phyloP scores from a whole-genome alignment of 1,140 invertebrate species.

The Oryctes rhinoceros region DNA sequence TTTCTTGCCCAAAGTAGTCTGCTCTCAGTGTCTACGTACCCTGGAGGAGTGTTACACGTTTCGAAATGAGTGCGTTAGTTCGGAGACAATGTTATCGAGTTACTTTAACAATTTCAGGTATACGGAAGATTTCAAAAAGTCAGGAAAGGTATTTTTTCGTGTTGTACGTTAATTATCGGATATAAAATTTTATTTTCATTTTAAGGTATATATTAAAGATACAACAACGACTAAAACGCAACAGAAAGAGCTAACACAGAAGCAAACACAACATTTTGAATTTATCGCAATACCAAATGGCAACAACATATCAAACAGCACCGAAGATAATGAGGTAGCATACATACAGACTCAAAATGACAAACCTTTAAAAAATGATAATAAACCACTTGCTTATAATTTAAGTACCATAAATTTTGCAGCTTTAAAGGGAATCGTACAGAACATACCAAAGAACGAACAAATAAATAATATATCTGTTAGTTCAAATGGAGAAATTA shows the following conservation, averaged over 20 bases:
- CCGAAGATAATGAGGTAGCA: background rate
- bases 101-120: slow-evolving; percentile 70
- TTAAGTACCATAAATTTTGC: slow-evolving; percentile 44
- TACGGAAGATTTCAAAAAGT: slow-evolving; percentile 70
- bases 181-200: slow-evolving; percentile 16
- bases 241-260: slow-evolving; percentile 18
- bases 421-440: slow-evolving; percentile 39
- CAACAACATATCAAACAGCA: slow-evolving; percentile 40
- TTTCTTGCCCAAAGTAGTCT: slow-evolving; percentile 76
- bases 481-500: slow-evolving; percentile 56
- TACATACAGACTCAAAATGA: background rate
- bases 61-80: slow-evolving; percentile 70
- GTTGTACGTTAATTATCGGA: background rate
- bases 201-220: slow-evolving; percentile 67
- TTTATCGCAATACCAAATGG: slow-evolving; percentile 26
- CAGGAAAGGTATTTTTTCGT: slow-evolving; percentile 64
- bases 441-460: slow-evolving; percentile 51
- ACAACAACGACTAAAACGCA: slow-evolving; percentile 53
- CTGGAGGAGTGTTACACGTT: slow-evolving; percentile 71
- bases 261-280: slow-evolving; percentile 47
- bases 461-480: slow-evolving; percentile 54
- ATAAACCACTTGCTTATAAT: slow-evolving; percentile 40
- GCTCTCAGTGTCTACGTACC: slow-evolving; percentile 70
- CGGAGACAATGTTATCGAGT: slow-evolving; percentile 73
- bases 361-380: background rate